Evolutionary conservation across 2,113 vertebrate genomes (phyloP).

Genomic region (Boulengeromyrus knoepffleri): DNA sequence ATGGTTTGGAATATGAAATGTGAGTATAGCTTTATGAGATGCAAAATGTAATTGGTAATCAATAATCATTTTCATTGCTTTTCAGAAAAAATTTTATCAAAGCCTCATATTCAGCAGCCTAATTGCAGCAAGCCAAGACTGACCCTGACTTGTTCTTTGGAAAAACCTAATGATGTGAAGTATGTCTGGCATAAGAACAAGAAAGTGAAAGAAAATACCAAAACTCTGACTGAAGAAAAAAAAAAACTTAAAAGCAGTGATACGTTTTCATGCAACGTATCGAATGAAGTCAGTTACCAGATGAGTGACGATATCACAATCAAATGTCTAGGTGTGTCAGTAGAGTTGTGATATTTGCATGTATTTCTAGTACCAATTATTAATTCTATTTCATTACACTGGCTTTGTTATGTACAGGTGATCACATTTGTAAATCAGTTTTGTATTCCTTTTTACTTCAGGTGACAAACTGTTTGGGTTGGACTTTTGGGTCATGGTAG

Average conservation of each 20-base stretch:
- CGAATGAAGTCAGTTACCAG: not conserved
- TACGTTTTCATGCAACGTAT: not conserved
- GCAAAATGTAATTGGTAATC: not conserved
- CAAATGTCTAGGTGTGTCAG: not conserved
- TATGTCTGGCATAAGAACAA: not conserved
- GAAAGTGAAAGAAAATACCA: not conserved
- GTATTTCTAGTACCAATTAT: not conserved
- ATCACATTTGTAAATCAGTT: not conserved
- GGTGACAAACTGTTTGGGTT: not conserved
- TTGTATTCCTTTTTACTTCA: not conserved
- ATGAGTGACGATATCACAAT: not conserved
- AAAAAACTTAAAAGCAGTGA: not conserved
- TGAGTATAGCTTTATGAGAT: not conserved
- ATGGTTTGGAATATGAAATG: not conserved
- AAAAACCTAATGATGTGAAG: not conserved
- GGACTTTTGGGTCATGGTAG: slow-evolving; percentile 1
- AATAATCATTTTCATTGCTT: not conserved
- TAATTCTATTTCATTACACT: not conserved
- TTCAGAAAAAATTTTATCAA: not conserved
- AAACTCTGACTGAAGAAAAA: not conserved
- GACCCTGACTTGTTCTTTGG: not conserved
- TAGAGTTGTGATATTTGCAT: not conserved
- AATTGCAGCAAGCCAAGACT: not conserved
- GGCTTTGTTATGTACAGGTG: not conserved
- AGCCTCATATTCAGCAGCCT: not conserved